Evolutionary conservation across 2,888 invertebrate species (phyloP).

Genomic region (Lasioglossum marginatum): DNA sequence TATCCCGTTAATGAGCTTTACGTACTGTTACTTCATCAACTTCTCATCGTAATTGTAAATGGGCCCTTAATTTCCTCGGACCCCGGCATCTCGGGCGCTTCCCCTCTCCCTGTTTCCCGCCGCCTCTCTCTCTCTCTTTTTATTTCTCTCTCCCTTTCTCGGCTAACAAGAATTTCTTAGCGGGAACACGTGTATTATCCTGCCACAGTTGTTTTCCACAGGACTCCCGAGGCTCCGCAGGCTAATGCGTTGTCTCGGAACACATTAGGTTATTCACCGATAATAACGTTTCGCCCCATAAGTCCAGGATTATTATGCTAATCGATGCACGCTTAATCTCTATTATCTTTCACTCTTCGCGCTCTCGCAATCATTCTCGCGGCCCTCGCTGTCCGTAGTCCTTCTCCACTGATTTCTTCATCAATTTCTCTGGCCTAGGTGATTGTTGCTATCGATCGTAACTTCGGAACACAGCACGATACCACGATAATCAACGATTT

Average conservation of each 20-base stretch:
- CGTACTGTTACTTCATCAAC: slow-evolving; percentile 71
- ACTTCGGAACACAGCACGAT: neutral
- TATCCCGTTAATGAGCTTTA: slow-evolving; percentile 70
- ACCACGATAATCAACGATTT: neutral
- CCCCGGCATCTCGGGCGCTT: slow-evolving; percentile 7
- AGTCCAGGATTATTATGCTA: slow-evolving; percentile 29
- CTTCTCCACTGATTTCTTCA: slow-evolving; percentile 13
- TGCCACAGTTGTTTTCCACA: slow-evolving; percentile 20
- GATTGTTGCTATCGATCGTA: neutral
- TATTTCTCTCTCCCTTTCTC: slow-evolving; percentile 6
- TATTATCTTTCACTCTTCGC: slow-evolving; percentile 22
- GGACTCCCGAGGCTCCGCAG: slow-evolving; percentile 11
- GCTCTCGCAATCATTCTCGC: neutral
- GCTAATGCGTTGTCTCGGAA: slow-evolving; percentile 1
- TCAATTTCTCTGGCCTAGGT: neutral
- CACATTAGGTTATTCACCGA: slow-evolving; percentile 22
- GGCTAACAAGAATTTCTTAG: slow-evolving; percentile 61
- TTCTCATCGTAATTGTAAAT: slow-evolving; percentile 71
- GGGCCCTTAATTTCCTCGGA: slow-evolving; percentile 64
- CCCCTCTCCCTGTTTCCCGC: neutral
- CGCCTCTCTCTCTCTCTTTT: neutral
- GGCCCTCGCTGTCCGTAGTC: neutral
- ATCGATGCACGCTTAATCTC: slow-evolving; percentile 32
- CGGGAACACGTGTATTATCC: slow-evolving; percentile 15
- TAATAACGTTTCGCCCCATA: slow-evolving; percentile 19